A percentile compares a stretch with the other conserved stretches of the same genome.
These are phyloP conservation scores for Microcebus murinus DNA, from an alignment of 2,113 vertebrate species.

Conservation along the genomic window DNA sequence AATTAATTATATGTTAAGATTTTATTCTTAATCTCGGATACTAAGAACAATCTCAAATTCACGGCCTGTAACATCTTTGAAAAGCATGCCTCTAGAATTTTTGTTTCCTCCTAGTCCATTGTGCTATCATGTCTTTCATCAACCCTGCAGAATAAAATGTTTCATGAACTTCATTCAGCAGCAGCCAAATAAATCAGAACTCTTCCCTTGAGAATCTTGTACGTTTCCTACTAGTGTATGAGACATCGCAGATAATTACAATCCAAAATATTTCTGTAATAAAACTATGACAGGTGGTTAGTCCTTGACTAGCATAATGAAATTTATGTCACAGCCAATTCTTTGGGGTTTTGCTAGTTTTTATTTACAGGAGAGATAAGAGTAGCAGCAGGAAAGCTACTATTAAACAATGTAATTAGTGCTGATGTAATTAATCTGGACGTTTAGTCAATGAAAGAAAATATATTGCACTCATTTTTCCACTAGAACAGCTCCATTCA, in stretches of 20 bases:
- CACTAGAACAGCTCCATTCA: neutral
- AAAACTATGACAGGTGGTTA: slow-evolving; percentile 63
- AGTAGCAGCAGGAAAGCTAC: slow-evolving; percentile 3
- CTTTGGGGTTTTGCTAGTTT: slow-evolving; percentile 59
- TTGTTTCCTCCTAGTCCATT: neutral
- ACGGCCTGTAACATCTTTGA: neutral
- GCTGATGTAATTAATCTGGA: slow-evolving; percentile 56
- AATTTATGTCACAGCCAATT: slow-evolving; percentile 55
- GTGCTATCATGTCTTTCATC: neutral
- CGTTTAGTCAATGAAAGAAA: slow-evolving; percentile 51
- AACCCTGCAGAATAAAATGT: slow-evolving; percentile 39
- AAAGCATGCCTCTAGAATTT: neutral
- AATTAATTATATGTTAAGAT: neutral
- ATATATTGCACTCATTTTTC: neutral
- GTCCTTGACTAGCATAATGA: slow-evolving; percentile 52
- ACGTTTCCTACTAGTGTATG: slow-evolving; percentile 30
- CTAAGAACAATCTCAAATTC: slow-evolving; percentile 3
- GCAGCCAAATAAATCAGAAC: slow-evolving; percentile 58
- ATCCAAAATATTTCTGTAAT: slow-evolving; percentile 72
- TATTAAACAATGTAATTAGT: slow-evolving; percentile 67
- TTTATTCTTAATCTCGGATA: neutral
- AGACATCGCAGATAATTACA: slow-evolving; percentile 69
- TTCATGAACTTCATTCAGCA: slow-evolving; percentile 25
- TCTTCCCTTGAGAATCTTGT: slow-evolving; percentile 59
- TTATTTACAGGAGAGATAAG: slow-evolving; percentile 58